A percentile compares a stretch with the other conserved stretches of the same genome.
These are phyloP conservation scores for Congeria kusceri DNA, from an alignment of 2,888 invertebrate species.

Conservation along the genomic window DNA sequence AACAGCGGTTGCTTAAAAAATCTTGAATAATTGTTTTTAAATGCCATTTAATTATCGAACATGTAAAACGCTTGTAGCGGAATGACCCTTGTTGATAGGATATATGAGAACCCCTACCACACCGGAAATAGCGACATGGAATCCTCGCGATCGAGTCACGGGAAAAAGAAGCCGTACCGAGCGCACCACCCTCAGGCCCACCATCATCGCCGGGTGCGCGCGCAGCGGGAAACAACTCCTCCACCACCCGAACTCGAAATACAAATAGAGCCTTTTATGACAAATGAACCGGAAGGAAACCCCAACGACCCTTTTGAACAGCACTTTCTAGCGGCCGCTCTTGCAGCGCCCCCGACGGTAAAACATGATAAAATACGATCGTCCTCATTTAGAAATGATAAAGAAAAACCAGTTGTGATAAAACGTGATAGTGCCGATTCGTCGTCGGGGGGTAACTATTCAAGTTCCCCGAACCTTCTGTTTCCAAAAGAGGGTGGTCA, in stretches of 20 bases:
- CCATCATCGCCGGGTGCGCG: slow-evolving; percentile 51
- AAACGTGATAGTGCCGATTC: slow-evolving; percentile 32
- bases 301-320: slow-evolving; percentile 62
- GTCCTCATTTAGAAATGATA: slow-evolving; percentile 62
- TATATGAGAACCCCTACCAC: no score
- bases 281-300: slow-evolving; percentile 34
- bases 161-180: slow-evolving; percentile 44
- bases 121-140: no score
- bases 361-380: slow-evolving; percentile 39
- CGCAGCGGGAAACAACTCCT: slow-evolving; percentile 15
- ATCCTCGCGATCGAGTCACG: background rate
- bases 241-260: slow-evolving; percentile 43
- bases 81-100: no score
- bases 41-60: no score
- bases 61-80: no score
- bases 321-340: slow-evolving; percentile 51
- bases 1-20: no score
- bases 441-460: slow-evolving; percentile 45
- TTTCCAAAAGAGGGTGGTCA: slow-evolving; percentile 60
- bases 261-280: slow-evolving; percentile 28
- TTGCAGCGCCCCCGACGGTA: slow-evolving; percentile 21
- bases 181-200: slow-evolving; percentile 61
- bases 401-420: slow-evolving; percentile 47
- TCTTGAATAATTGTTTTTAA: no score
- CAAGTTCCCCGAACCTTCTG: slow-evolving; percentile 59